phyloP scores from a whole-genome alignment of 2,888 invertebrate species.

The Rhimphoctona megacephalus region DNA sequence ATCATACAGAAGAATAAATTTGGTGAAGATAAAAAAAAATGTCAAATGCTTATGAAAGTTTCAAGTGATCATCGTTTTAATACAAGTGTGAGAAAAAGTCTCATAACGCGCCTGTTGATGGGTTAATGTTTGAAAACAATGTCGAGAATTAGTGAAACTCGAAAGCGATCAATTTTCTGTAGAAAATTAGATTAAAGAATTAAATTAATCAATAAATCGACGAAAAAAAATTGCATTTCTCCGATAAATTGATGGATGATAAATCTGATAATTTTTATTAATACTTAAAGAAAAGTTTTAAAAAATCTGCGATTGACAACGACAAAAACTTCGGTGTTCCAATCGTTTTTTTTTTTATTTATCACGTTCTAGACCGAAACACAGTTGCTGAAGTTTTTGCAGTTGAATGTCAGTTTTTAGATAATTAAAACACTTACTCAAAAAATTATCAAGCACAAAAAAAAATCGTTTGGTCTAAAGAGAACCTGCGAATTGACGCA shows the following conservation, averaged over 20 bases:
- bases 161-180: background rate
- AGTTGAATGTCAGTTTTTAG: background rate
- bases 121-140: too few relatives aligned
- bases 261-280: background rate
- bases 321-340: background rate
- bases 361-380: background rate
- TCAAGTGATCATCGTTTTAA: too few relatives aligned
- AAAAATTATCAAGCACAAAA: background rate
- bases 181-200: background rate
- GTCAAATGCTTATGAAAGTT: too few relatives aligned
- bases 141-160: background rate
- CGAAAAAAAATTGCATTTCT: background rate
- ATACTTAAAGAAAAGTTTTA: too few relatives aligned
- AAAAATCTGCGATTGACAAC: too few relatives aligned
- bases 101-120: too few relatives aligned
- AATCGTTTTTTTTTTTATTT: background rate
- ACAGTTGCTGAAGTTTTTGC: background rate
- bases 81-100: too few relatives aligned
- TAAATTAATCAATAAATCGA: background rate
- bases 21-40: too few relatives aligned
- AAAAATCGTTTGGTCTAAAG: slow-evolving; percentile 26
- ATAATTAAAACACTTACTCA: background rate
- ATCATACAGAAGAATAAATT: too few relatives aligned
- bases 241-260: background rate
- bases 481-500: slow-evolving; percentile 60